These are phyloP conservation scores for Cryptosula pallasiana DNA, from an alignment of 2,888 invertebrate species.

Conservation along the genomic window DNA sequence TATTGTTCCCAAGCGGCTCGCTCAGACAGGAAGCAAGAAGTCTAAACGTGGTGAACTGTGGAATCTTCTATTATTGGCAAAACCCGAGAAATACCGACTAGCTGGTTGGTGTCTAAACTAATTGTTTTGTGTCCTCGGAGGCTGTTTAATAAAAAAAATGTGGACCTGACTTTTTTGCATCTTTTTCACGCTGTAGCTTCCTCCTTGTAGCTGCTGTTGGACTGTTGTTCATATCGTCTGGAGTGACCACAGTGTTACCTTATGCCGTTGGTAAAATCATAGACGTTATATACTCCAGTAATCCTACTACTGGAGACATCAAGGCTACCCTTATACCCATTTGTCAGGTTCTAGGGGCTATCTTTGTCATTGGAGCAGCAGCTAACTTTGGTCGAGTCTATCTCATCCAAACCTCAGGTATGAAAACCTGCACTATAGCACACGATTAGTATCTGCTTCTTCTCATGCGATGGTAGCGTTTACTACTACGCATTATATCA, in stretches of 20 bases:
- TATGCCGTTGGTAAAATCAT: slow-evolving; percentile 87
- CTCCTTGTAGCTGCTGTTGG: slow-evolving; percentile 73
- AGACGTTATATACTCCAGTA: slow-evolving; percentile 74
- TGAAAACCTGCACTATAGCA: too few relatives aligned
- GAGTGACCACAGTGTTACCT: slow-evolving; percentile 88
- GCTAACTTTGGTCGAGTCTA: slow-evolving; percentile 91
- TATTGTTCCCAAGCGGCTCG: too few relatives aligned
- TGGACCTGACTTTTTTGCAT: too few relatives aligned
- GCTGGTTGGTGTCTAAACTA: slow-evolving; percentile 43
- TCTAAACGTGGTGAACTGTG: too few relatives aligned
- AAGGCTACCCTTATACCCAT: slow-evolving; percentile 63
- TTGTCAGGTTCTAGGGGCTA: slow-evolving; percentile 66
- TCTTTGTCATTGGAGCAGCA: slow-evolving; percentile 80
- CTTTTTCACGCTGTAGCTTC: too few relatives aligned
- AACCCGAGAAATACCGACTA: slow-evolving; percentile 45
- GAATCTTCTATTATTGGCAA: slow-evolving; percentile 42
- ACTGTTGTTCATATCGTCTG: slow-evolving; percentile 78
- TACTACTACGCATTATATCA: too few relatives aligned
- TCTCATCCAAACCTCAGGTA: slow-evolving; percentile 80
- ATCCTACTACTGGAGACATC: slow-evolving; percentile 58
- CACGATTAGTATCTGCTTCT: too few relatives aligned
- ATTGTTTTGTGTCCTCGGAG: too few relatives aligned
- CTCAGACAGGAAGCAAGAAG: too few relatives aligned
- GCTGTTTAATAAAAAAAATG: too few relatives aligned
- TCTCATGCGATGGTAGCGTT: too few relatives aligned